Evolutionary conservation across 2,113 vertebrate species (phyloP).

Genomic region (Eublepharis macularius): DNA sequence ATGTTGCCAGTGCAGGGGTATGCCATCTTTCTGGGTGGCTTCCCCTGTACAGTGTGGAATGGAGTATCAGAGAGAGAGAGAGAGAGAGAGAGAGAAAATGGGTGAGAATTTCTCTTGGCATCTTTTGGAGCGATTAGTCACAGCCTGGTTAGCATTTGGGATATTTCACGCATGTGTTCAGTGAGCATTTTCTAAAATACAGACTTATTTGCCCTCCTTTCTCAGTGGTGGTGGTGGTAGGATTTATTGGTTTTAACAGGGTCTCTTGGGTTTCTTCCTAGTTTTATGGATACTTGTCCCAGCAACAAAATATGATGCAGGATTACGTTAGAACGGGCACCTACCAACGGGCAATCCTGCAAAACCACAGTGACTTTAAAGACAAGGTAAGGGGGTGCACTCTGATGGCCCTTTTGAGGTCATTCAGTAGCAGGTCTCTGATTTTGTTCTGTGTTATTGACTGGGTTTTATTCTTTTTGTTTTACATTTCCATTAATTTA

Average conservation of each 20-base stretch:
- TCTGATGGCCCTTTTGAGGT: neutral
- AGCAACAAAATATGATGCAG: constrained; percentile 99
- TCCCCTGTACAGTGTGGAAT: neutral
- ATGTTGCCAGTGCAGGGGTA: neutral
- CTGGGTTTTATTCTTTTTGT: no score
- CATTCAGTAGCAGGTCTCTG: no score
- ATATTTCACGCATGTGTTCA: neutral
- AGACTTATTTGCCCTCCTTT: neutral
- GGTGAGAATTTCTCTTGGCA: neutral
- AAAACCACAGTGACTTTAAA: constrained; percentile 96
- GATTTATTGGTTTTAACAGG: neutral
- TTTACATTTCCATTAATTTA: no score
- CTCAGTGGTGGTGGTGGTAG: neutral
- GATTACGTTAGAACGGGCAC: constrained; percentile 97
- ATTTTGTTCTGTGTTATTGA: no score
- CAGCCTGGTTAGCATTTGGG: no score
- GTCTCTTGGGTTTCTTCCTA: constrained; percentile 51
- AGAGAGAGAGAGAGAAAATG: neutral
- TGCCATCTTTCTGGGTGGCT: neutral
- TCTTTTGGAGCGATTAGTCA: neutral
- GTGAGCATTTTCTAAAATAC: neutral
- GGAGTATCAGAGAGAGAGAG: neutral
- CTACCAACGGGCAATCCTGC: constrained; percentile 94
- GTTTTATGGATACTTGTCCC: constrained; percentile 99
- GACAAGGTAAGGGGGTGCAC: constrained; percentile 82